Conservation (phyloP, 2,888 invertebrate species). For the Cryptophagus acutangulus region DNA sequence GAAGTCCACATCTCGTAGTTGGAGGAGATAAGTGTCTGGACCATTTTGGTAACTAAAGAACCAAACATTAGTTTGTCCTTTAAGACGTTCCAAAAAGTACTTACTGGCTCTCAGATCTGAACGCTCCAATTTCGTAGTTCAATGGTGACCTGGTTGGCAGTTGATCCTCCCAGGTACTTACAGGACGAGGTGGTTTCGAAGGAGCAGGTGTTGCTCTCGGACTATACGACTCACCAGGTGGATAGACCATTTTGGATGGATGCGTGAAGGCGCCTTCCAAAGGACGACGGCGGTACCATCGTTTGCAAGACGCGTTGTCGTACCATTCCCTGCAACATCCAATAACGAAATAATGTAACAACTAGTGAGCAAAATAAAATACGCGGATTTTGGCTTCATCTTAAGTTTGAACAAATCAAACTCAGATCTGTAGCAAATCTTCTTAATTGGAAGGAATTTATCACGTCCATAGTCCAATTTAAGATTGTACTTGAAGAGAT, state of each 20-base stretch:
- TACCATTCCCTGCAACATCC: slow-evolving; percentile 70
- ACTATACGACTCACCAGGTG: slow-evolving; percentile 76
- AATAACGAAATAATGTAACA: slow-evolving; percentile 2
- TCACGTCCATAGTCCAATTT: slow-evolving; percentile 27
- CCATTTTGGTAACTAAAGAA: slow-evolving; percentile 86
- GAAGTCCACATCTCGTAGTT: slow-evolving; percentile 89
- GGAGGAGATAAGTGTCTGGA: slow-evolving; percentile 92
- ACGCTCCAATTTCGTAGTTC: slow-evolving; percentile 76
- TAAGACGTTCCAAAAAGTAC: slow-evolving; percentile 33
- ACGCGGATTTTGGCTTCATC: too few relatives aligned
- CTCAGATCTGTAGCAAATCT: slow-evolving; percentile 29
- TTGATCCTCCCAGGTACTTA: slow-evolving; percentile 62
- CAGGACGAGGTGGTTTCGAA: slow-evolving; percentile 48
- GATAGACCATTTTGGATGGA: slow-evolving; percentile 92
- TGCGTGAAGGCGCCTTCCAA: slow-evolving; percentile 82
- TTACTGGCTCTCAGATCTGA: slow-evolving; percentile 84
- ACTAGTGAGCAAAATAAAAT: slow-evolving; percentile 3
- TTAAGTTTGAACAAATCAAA: slow-evolving; percentile 26
- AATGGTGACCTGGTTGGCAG: slow-evolving; percentile 74
- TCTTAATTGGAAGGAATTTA: slow-evolving; percentile 27
- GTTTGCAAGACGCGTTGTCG: slow-evolving; percentile 80
- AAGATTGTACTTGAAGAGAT: slow-evolving; percentile 26
- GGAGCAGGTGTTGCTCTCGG: slow-evolving; percentile 72
- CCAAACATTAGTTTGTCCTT: slow-evolving; percentile 5
- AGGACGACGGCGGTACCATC: slow-evolving; percentile 79